Conservation (phyloP, 2,797 vertebrate genomes). For the Clarias pachynema region DNA sequence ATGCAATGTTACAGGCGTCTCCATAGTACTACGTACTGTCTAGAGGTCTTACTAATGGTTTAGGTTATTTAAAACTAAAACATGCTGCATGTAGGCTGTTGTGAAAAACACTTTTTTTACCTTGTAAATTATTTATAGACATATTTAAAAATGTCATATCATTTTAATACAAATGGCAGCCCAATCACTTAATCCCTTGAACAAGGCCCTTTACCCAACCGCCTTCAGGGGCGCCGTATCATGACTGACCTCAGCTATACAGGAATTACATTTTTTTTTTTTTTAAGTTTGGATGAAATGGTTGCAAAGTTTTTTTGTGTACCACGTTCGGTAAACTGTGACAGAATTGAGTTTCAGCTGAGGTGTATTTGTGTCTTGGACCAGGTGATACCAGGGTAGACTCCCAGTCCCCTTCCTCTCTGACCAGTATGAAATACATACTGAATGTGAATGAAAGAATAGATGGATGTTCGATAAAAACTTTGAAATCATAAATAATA, state of each 20-base stretch:
- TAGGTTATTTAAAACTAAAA: too few species aligned
- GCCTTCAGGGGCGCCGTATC: too few species aligned
- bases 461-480: neutral
- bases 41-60: neutral
- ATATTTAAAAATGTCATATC: neutral
- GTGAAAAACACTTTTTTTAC: neutral
- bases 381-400: neutral
- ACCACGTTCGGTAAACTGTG: neutral
- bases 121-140: neutral
- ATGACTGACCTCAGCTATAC: too few species aligned
- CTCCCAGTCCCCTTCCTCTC: too few species aligned
- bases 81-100: neutral
- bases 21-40: neutral
- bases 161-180: neutral
- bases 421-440: neutral
- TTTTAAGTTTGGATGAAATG: neutral
- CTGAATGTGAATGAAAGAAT: neutral
- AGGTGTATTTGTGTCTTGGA: neutral
- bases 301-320: neutral
- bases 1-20: neutral
- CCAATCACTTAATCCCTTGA: neutral
- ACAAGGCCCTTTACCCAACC: too few species aligned
- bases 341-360: neutral
- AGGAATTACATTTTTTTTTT: too few species aligned
- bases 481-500: too few species aligned